A percentile compares a stretch with the other conserved stretches of the same genome.
These are phyloP conservation scores for Drosophila neotestacea DNA, from an alignment of 2,888 invertebrate species.

Conservation along the genomic window DNA sequence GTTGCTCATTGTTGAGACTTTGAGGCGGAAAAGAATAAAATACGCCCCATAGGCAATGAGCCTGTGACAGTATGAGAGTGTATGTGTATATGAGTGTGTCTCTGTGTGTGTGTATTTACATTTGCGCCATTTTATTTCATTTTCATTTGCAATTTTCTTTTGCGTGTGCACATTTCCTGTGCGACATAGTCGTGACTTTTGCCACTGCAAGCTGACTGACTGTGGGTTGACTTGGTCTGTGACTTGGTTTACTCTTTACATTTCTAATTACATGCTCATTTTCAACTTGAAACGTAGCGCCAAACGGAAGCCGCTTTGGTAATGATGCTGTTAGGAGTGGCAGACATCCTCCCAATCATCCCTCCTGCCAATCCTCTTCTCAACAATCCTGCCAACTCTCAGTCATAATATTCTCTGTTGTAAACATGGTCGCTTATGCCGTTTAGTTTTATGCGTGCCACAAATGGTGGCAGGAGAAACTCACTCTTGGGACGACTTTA, in stretches of 20 bases:
- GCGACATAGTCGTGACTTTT: constrained; percentile 65
- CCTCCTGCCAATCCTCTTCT: background rate
- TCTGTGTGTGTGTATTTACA: constrained; percentile 49
- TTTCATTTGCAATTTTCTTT: constrained; percentile 71
- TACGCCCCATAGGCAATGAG: constrained; percentile 60
- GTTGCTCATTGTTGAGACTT: constrained; percentile 63
- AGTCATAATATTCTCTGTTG: constrained; percentile 41
- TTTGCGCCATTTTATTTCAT: constrained; percentile 73
- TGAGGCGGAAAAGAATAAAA: constrained; percentile 62
- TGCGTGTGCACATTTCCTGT: constrained; percentile 71
- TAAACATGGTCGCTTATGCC: constrained; percentile 54
- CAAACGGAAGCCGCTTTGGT: constrained; percentile 49
- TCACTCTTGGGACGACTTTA: constrained; percentile 42
- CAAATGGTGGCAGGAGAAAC: constrained; percentile 1
- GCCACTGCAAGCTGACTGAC: constrained; percentile 41
- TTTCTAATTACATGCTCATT: constrained; percentile 76
- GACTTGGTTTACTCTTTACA: constrained; percentile 56
- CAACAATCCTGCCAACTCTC: background rate
- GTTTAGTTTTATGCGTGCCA: constrained; percentile 48
- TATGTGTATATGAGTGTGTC: constrained; percentile 5
- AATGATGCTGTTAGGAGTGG: constrained; percentile 33
- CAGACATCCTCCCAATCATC: background rate
- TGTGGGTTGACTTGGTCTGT: constrained; percentile 11
- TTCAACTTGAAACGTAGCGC: constrained; percentile 59
- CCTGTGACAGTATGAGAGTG: constrained; percentile 17